These are phyloP conservation scores for Aleadryas rufinucha DNA, from an alignment of 2,113 vertebrate genomes.

Conservation along the genomic window DNA sequence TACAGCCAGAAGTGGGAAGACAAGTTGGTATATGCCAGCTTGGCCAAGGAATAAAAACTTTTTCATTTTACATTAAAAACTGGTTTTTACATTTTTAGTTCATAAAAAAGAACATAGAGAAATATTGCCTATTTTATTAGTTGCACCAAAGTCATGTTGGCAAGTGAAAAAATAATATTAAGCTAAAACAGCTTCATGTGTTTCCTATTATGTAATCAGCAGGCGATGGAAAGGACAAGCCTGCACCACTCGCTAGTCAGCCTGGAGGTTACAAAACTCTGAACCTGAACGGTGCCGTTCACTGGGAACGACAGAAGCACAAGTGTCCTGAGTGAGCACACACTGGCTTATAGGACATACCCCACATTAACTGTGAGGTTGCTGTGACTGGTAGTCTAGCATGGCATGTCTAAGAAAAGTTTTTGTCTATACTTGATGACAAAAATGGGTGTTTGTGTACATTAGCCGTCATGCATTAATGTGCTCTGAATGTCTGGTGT, in stretches of 20 bases:
- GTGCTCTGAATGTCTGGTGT: background rate
- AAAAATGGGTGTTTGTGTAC: background rate
- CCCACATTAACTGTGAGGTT: background rate
- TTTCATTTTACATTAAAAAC: constrained; percentile 52
- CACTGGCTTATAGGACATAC: background rate
- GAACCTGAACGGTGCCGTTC: background rate
- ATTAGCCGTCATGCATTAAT: accelerated
- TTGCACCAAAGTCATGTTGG: constrained; percentile 59
- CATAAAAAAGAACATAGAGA: constrained; percentile 42
- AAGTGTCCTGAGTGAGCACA: background rate
- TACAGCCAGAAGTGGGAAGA: constrained; percentile 51
- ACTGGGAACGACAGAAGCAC: background rate
- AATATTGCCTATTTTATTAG: constrained; percentile 70
- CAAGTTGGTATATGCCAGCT: background rate
- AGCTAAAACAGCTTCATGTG: constrained; percentile 57
- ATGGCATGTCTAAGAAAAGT: background rate
- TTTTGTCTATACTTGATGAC: background rate
- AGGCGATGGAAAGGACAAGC: constrained; percentile 37
- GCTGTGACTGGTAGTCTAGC: background rate
- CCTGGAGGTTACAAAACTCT: background rate
- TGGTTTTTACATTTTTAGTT: constrained; percentile 39
- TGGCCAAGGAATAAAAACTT: constrained; percentile 31
- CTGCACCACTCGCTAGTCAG: background rate
- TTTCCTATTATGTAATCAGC: constrained; percentile 65
- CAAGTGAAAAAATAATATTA: constrained; percentile 67